Evolutionary conservation across 2,888 invertebrate species (phyloP).

Genomic region (Magallana nippona): DNA sequence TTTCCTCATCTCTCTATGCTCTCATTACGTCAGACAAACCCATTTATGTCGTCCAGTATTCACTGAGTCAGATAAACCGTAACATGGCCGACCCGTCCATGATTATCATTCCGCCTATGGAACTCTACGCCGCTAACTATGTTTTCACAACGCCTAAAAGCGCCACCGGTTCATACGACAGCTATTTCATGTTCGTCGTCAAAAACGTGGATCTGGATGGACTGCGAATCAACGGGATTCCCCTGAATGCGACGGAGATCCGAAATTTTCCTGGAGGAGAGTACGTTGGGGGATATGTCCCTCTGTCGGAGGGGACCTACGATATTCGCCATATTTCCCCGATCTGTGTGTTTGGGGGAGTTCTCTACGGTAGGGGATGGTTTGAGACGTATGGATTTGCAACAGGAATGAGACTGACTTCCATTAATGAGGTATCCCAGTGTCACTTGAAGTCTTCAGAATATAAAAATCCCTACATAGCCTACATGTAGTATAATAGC

Average conservation of each 20-base stretch:
- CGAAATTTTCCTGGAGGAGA: neutral
- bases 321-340: slow-evolving; percentile 20
- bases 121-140: slow-evolving; percentile 65
- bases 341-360: slow-evolving; percentile 26
- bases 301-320: neutral
- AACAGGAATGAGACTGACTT: slow-evolving; percentile 24
- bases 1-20: slow-evolving; percentile 47
- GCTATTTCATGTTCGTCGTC: slow-evolving; percentile 60
- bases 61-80: slow-evolving; percentile 57
- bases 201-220: slow-evolving; percentile 54
- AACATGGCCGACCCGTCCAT: slow-evolving; percentile 68
- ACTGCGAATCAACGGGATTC: slow-evolving; percentile 50
- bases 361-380: slow-evolving; percentile 1
- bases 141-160: slow-evolving; percentile 66
- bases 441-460: no score
- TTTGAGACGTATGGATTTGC: slow-evolving; percentile 24
- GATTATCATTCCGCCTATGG: slow-evolving; percentile 65
- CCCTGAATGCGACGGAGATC: slow-evolving; percentile 38
- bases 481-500: no score
- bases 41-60: slow-evolving; percentile 62
- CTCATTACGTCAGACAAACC: slow-evolving; percentile 53
- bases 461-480: no score
- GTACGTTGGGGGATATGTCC: neutral
- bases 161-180: slow-evolving; percentile 53
- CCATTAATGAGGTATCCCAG: slow-evolving; percentile 2